Evolutionary conservation across 2,113 vertebrate species (phyloP).

Genomic region (Sinocyclocheilus anshuiensis): DNA sequence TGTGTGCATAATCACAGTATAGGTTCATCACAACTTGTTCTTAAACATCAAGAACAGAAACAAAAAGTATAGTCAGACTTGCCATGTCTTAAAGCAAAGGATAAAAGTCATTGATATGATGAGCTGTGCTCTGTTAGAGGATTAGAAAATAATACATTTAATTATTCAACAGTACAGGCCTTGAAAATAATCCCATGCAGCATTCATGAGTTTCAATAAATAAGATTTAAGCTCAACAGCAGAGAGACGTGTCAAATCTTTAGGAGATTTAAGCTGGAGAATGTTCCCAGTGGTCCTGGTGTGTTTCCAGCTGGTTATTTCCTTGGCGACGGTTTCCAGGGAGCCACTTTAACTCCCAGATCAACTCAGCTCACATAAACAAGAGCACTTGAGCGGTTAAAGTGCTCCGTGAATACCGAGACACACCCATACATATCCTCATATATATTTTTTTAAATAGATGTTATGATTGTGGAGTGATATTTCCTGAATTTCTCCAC

Average conservation of each 20-base stretch:
- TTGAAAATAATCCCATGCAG: conserved; percentile 29
- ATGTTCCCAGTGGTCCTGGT: conserved; percentile 52
- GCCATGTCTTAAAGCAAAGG: neutral
- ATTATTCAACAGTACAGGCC: conserved; percentile 24
- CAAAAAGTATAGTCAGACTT: neutral
- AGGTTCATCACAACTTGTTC: neutral
- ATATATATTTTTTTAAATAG: neutral
- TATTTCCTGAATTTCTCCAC: neutral
- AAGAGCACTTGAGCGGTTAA: conserved; percentile 47
- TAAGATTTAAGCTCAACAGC: conserved; percentile 38
- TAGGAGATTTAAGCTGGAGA: conserved; percentile 43
- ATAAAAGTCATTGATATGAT: neutral
- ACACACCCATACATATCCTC: neutral
- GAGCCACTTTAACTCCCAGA: conserved; percentile 47
- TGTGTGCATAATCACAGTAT: neutral
- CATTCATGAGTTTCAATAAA: conserved; percentile 53
- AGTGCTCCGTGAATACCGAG: neutral
- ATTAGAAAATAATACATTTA: conserved; percentile 39
- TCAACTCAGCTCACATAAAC: conserved; percentile 53
- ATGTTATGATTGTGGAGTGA: neutral
- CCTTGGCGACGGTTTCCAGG: conserved; percentile 59
- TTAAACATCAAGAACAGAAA: neutral
- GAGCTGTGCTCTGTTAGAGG: neutral
- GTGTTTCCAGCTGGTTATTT: conserved; percentile 49
- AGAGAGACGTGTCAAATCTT: conserved; percentile 48